Evolutionary conservation across 2,113 vertebrate species (phyloP).

Genomic region (Rousettus leschenaultii): DNA sequence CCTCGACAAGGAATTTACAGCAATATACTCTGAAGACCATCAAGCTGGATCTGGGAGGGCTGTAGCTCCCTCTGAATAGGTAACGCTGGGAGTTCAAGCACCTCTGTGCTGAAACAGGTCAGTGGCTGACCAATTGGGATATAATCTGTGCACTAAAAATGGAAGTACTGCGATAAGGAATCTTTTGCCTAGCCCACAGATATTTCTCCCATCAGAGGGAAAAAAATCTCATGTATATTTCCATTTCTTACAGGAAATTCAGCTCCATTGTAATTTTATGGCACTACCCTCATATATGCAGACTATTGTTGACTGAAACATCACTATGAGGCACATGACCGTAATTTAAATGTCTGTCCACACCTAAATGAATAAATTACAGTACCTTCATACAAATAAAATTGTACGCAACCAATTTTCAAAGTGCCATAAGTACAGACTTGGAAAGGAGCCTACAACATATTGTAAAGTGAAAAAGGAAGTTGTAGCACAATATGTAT

Average conservation of each 20-base stretch:
- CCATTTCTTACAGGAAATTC: neutral
- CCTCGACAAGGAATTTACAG: too few relatives aligned
- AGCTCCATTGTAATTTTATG: neutral
- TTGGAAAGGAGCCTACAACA: constrained; percentile 41
- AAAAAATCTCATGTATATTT: neutral
- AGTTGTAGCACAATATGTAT: neutral
- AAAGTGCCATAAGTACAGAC: constrained; percentile 25
- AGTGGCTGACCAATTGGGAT: neutral
- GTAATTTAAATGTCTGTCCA: neutral
- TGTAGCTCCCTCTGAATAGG: neutral
- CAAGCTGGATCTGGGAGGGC: too few relatives aligned
- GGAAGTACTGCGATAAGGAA: neutral
- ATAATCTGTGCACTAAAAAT: neutral
- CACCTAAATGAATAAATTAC: constrained; percentile 8
- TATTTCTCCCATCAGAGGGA: neutral
- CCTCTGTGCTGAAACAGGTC: neutral
- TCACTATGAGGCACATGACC: neutral
- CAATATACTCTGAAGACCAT: neutral
- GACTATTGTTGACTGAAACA: neutral
- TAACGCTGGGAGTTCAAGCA: neutral
- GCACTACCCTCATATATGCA: rapidly evolving
- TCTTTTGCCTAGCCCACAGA: neutral
- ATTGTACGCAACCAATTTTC: neutral
- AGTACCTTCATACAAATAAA: neutral
- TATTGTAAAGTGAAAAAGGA: constrained; percentile 33